A percentile compares a stretch with the other conserved stretches of the same genome.
Evolutionary conservation across 2,888 invertebrate genomes (phyloP).

Genomic region (Leucophenga montana): DNA sequence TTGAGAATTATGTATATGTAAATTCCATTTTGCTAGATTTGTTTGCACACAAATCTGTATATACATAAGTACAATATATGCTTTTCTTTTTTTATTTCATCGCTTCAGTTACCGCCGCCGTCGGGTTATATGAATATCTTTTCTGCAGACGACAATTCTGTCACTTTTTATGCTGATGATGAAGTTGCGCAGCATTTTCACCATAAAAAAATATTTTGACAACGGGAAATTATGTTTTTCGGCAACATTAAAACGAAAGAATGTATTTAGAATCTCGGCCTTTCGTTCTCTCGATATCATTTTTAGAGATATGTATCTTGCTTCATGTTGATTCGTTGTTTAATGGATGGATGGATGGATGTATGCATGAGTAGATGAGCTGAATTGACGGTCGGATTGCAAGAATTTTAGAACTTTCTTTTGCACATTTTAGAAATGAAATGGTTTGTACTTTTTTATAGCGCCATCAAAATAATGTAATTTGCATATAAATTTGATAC

Average conservation of each 20-base stretch:
- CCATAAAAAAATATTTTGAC: slow-evolving; percentile 47
- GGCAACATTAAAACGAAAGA: slow-evolving; percentile 62
- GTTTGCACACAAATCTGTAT: too few relatives aligned
- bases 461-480: slow-evolving; percentile 54
- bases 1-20: too few relatives aligned
- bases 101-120: too few relatives aligned
- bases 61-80: background rate
- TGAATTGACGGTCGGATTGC: slow-evolving; percentile 42
- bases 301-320: slow-evolving; percentile 21
- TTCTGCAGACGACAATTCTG: slow-evolving; percentile 33
- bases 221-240: slow-evolving; percentile 67
- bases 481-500: slow-evolving; percentile 67
- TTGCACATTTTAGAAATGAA: slow-evolving; percentile 34
- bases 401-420: slow-evolving; percentile 38
- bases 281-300: background rate
- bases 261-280: slow-evolving; percentile 39
- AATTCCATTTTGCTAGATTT: too few relatives aligned
- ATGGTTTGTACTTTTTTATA: slow-evolving; percentile 54
- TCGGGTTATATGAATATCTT: background rate
- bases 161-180: slow-evolving; percentile 56
- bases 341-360: background rate
- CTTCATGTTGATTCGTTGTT: background rate
- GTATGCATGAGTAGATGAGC: background rate
- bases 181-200: slow-evolving; percentile 60
- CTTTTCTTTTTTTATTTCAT: too few relatives aligned